Evolutionary conservation across 2,888 invertebrate species (phyloP).

Genomic region (Crematogaster levior): DNA sequence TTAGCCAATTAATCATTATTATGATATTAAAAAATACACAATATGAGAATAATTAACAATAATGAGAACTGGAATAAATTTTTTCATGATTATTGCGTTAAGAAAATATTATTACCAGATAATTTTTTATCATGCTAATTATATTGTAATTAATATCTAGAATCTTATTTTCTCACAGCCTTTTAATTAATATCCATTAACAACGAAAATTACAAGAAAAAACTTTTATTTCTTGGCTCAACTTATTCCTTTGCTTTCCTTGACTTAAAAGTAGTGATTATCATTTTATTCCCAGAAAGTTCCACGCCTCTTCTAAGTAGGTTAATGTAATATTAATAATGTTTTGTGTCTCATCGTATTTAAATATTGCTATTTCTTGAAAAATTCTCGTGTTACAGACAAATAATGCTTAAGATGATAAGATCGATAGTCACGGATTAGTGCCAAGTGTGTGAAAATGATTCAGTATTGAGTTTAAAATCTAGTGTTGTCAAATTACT

Average conservation of each 20-base stretch:
- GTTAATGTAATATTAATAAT: not conserved
- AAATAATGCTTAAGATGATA: not conserved
- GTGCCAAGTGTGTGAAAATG: not conserved
- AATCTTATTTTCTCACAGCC: conserved; percentile 10
- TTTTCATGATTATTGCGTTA: not conserved
- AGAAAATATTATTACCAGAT: not conserved
- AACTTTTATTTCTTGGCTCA: not conserved
- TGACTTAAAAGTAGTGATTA: not conserved
- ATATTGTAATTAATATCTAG: conserved; percentile 13
- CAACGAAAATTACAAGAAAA: conserved; percentile 15
- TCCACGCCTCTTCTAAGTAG: not conserved
- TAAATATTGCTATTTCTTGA: not conserved
- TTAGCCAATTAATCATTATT: not conserved
- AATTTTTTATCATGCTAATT: conserved; percentile 12
- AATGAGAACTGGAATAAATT: not conserved
- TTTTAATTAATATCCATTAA: conserved; percentile 18
- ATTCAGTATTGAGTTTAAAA: not conserved
- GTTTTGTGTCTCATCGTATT: not conserved
- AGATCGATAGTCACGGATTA: not conserved
- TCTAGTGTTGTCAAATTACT: not conserved
- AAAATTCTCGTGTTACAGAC: not conserved
- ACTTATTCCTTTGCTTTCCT: not conserved
- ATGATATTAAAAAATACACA: not conserved
- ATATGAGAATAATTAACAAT: not conserved
- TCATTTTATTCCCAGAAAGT: conserved; percentile 19